These are phyloP conservation scores for Pangasianodon gigas DNA, from an alignment of 2,113 vertebrate genomes.

Conservation along the genomic window DNA sequence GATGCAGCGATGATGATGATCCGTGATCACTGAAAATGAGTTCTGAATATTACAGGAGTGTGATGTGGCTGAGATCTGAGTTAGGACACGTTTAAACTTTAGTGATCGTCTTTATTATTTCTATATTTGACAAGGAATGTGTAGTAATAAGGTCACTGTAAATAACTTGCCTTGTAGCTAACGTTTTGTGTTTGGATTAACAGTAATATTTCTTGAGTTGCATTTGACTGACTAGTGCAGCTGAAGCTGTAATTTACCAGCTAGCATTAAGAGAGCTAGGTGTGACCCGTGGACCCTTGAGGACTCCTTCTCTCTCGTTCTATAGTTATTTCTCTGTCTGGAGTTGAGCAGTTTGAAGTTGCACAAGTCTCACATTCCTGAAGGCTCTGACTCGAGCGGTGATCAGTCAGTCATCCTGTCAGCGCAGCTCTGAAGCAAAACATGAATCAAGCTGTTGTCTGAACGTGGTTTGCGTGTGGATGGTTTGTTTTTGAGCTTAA, in stretches of 20 bases:
- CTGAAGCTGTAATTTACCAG: not conserved
- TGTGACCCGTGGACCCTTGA: not conserved
- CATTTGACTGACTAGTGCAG: not conserved
- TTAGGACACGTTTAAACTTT: not conserved
- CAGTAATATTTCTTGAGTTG: not conserved
- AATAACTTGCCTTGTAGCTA: not conserved
- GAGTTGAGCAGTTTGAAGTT: conserved; percentile 64
- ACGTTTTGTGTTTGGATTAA: not conserved
- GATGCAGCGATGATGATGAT: not conserved
- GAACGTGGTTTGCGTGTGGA: conserved; percentile 8
- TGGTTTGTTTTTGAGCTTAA: not conserved
- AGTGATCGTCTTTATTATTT: not conserved
- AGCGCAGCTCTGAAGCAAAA: conserved; percentile 10
- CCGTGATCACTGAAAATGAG: too few species aligned
- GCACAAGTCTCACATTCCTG: conserved; percentile 64
- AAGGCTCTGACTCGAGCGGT: conserved; percentile 54
- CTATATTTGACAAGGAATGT: not conserved
- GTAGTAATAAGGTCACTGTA: not conserved
- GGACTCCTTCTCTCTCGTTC: not conserved
- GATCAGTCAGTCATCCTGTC: conserved; percentile 15
- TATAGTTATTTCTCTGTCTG: conserved; percentile 59
- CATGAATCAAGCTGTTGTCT: not conserved
- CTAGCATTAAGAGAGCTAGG: not conserved
- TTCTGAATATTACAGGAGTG: not conserved
- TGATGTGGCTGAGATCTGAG: not conserved